phyloP scores from a whole-genome alignment of 2,113 vertebrate species.

The Aviceda subcristata region DNA sequence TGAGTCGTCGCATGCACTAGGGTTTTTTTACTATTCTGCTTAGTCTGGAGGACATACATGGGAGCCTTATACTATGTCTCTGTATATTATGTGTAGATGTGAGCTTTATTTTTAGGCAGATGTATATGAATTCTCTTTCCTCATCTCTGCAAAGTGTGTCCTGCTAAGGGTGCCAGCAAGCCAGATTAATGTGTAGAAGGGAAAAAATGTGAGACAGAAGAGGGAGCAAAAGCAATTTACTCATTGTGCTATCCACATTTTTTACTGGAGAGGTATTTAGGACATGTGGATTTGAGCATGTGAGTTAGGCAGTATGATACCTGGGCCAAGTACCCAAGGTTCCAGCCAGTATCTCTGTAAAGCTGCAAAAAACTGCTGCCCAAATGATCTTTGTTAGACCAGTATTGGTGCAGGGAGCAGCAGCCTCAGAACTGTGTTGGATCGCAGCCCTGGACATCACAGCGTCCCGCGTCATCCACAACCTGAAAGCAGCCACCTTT shows the following conservation, averaged over 20 bases:
- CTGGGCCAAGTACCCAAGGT: not conserved
- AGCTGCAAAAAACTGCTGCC: not conserved
- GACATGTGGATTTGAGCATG: not conserved
- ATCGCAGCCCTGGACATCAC: not conserved
- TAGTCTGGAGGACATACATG: not conserved
- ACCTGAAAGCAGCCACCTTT: not conserved
- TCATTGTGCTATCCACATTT: not conserved
- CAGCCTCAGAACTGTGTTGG: not conserved
- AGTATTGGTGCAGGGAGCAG: not conserved
- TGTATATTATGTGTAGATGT: not conserved
- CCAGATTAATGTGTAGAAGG: not conserved
- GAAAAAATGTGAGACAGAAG: not conserved
- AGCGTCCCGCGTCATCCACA: accelerated
- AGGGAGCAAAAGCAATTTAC: conserved; percentile 9
- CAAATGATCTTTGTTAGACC: not conserved
- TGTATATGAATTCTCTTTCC: not conserved
- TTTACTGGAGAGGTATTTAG: not conserved
- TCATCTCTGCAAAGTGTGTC: not conserved
- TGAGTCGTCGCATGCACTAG: not conserved
- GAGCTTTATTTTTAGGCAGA: conserved; percentile 29
- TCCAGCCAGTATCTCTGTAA: not conserved
- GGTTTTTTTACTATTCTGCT: not conserved
- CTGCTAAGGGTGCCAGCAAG: not conserved
- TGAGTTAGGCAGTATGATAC: not conserved
- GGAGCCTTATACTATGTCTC: conserved; percentile 13